phyloP scores from a whole-genome alignment of 2,113 vertebrate species.

The Cephalopholis sonnerati region DNA sequence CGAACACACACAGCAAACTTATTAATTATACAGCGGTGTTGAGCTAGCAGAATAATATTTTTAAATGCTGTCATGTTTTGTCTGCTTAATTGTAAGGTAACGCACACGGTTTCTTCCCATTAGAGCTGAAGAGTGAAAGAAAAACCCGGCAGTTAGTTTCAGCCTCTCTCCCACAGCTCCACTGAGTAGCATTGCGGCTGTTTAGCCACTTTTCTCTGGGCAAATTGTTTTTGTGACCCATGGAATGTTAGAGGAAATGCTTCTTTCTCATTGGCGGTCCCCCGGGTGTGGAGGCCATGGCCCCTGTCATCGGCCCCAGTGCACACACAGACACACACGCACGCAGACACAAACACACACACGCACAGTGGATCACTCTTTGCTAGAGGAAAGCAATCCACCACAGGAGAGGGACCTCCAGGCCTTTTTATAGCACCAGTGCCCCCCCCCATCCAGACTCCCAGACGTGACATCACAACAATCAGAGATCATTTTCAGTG shows the following conservation, averaged over 20 bases:
- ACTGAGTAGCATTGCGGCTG: constrained; percentile 70
- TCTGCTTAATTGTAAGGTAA: constrained; percentile 52
- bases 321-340: constrained; percentile 62
- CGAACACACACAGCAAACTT: constrained; percentile 69
- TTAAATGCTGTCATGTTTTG: constrained; percentile 45
- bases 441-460: constrained; percentile 57
- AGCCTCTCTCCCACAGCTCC: constrained; percentile 26
- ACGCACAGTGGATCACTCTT: constrained; percentile 66
- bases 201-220: constrained; percentile 84
- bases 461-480: constrained; percentile 86
- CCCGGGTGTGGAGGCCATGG: constrained; percentile 83
- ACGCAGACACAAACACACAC: constrained; percentile 4
- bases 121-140: constrained; percentile 36
- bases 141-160: constrained; percentile 27
- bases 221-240: constrained; percentile 87
- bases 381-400: constrained; percentile 84
- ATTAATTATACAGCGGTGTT: constrained; percentile 72
- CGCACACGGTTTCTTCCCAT: constrained; percentile 33
- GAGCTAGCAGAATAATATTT: constrained; percentile 56
- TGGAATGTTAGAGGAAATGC: constrained; percentile 87
- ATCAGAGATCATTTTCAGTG: constrained; percentile 77
- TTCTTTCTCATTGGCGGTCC: constrained; percentile 88
- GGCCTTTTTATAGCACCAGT: constrained; percentile 82
- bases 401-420: constrained; percentile 80
- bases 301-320: constrained; percentile 84